Evolutionary conservation across 2,113 vertebrate genomes (phyloP), one percentile per base, ranked within the genome.

Genomic region (Maccullochella peelii): DNA sequence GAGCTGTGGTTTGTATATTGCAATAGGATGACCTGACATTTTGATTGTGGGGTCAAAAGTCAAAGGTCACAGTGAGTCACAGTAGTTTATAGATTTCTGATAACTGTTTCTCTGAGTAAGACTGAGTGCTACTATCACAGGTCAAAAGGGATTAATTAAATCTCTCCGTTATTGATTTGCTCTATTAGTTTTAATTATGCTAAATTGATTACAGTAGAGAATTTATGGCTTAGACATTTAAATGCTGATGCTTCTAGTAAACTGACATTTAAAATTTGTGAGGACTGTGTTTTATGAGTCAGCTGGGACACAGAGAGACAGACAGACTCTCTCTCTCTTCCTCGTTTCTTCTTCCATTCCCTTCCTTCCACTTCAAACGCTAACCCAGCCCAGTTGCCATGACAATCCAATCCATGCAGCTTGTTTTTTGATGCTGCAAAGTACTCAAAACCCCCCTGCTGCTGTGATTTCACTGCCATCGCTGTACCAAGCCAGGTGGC

Each of bases 311-410:
- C 55, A 50, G 66, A 81, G 65, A 67, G 50, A 47, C 18, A 1
- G 6, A n/a, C 57, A 18, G 69, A 30, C 73, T 49, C 23, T 44
- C 44, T 25, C 57, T 47, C 68, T 52, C 33, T 52, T 15, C 27
- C 49, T 65, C 23, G 49, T 33, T 44, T 72, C 68, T 59, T 80
- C 67, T 55, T 68, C 65, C 15, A n/a, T 52, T 75, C 62, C 52
- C 71, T 82, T 67, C 73, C 55, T 66, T 84, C 20, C 70, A 69
- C 88, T 88, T 88, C 77, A 87, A 89, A 84, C 52, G 52, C 54
- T n/a, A 92, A 86, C 89, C 88, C 82, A 82, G 76, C 79, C 86
- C 82, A 84, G 92, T 95, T 94, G 91, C 91, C 87, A 95, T 95
- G 93, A 92, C 91, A 80, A 92, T 94, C 87, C 88, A 84, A 88